A percentile compares a stretch with the other conserved stretches of the same genome.
Conservation (phyloP, 2,113 vertebrate species). For the Boulengeromyrus knoepffleri region DNA sequence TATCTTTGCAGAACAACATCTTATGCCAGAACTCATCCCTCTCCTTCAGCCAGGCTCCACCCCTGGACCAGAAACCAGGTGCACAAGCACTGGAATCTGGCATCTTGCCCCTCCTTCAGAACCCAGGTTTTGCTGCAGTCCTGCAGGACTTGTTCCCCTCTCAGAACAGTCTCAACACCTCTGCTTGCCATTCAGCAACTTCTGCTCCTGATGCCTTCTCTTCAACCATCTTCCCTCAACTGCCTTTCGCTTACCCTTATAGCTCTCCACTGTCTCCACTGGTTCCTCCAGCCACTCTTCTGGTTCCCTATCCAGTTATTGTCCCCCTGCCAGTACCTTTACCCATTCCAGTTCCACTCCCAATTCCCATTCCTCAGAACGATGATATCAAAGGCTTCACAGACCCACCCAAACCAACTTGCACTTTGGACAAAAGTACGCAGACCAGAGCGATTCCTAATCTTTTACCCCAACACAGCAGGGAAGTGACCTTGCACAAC, state of each 20-base stretch:
- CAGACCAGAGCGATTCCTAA: slow-evolving; percentile 63
- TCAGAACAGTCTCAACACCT: slow-evolving; percentile 60
- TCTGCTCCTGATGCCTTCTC: slow-evolving; percentile 56
- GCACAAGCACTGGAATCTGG: slow-evolving; percentile 69
- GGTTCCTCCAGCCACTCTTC: slow-evolving; percentile 84
- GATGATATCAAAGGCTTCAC: slow-evolving; percentile 68
- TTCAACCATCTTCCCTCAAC: slow-evolving; percentile 43
- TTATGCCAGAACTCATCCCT: slow-evolving; percentile 65
- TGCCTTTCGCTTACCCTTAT: slow-evolving; percentile 72
- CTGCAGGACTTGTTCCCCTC: slow-evolving; percentile 86
- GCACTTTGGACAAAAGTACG: slow-evolving; percentile 74
- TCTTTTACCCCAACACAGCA: slow-evolving; percentile 2
- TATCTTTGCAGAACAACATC: slow-evolving; percentile 69
- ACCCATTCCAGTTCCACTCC: slow-evolving; percentile 83
- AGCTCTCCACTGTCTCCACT: slow-evolving; percentile 75
- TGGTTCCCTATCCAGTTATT: slow-evolving; percentile 89
- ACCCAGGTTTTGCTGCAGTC: slow-evolving; percentile 78
- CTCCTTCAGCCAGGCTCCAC: slow-evolving; percentile 66
- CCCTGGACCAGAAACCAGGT: slow-evolving; percentile 75
- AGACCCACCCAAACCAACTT: slow-evolving; percentile 61
- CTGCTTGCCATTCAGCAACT: slow-evolving; percentile 65
- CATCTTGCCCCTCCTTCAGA: slow-evolving; percentile 77
- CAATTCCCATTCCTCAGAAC: slow-evolving; percentile 70
- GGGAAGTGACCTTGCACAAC: slow-evolving; percentile 10
- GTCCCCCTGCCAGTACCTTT: slow-evolving; percentile 89